Percentiles rank a stretch among this genome's conserved stretches.
These are phyloP conservation scores for Acrocephalus arundinaceus DNA, from an alignment of 2,113 vertebrate genomes.

Conservation along the genomic window DNA sequence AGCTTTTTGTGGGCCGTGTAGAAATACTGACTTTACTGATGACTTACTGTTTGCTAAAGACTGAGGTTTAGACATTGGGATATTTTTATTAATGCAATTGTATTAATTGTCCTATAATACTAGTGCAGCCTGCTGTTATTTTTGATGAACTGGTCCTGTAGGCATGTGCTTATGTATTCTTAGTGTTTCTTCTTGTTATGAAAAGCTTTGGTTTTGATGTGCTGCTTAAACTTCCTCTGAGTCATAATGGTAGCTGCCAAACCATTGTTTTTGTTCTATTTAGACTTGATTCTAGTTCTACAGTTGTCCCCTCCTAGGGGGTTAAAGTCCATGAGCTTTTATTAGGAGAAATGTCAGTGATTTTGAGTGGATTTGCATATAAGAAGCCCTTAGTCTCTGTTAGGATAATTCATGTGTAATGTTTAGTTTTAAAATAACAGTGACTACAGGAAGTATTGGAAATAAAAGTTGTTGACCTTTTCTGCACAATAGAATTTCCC, in stretches of 20 bases:
- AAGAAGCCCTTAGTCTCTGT: not conserved
- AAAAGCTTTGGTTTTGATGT: slow-evolving; percentile 44
- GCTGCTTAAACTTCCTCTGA: slow-evolving; percentile 44
- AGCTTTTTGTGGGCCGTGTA: not conserved
- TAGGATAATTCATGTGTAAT: not conserved
- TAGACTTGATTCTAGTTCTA: not conserved
- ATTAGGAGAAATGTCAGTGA: slow-evolving; percentile 39
- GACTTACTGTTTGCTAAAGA: not conserved
- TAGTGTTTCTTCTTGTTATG: not conserved
- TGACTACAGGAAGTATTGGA: not conserved
- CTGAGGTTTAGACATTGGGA: not conserved
- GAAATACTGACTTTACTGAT: not conserved
- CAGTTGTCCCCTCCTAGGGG: not conserved
- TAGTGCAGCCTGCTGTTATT: not conserved
- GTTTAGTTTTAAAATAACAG: slow-evolving; percentile 15
- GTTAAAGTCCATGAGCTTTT: slow-evolving; percentile 23
- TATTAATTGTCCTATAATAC: not conserved
- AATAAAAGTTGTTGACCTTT: not conserved
- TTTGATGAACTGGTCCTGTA: not conserved
- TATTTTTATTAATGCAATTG: not conserved
- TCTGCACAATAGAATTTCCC: not conserved
- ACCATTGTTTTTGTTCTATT: slow-evolving; percentile 20
- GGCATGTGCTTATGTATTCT: slow-evolving; percentile 1
- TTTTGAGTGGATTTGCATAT: slow-evolving; percentile 35
- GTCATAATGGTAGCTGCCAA: slow-evolving; percentile 18